Evolutionary conservation across 2,113 vertebrate species (phyloP).

Genomic region (Daphoenositta chrysoptera): DNA sequence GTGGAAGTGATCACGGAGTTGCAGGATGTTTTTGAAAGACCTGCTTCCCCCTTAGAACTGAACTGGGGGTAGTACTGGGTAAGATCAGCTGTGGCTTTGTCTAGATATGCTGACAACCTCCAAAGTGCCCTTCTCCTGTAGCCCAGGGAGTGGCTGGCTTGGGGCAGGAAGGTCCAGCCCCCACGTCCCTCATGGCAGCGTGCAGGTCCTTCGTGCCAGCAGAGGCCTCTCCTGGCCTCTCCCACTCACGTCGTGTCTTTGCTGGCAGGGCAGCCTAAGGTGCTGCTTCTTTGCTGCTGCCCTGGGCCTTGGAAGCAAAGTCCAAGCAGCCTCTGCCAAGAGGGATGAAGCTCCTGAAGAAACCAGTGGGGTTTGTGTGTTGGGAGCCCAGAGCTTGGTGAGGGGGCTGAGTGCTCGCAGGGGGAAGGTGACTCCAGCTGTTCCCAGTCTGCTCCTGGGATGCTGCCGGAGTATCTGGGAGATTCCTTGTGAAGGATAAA

Average conservation of each 20-base stretch:
- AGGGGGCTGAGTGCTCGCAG: no score
- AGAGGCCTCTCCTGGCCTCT: not conserved
- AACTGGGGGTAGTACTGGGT: not conserved
- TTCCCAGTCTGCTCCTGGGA: not conserved
- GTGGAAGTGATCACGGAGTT: not conserved
- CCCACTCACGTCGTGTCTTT: not conserved
- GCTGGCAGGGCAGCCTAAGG: not conserved
- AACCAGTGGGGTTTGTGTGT: not conserved
- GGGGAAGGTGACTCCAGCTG: not conserved
- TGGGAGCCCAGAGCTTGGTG: not conserved
- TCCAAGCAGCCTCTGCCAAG: not conserved
- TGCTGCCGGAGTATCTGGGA: not conserved
- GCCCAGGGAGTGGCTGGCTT: no score
- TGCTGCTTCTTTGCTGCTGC: not conserved
- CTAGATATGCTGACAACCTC: not conserved
- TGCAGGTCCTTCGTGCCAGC: accelerated
- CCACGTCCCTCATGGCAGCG: accelerated
- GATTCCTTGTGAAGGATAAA: not conserved
- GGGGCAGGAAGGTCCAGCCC: not conserved
- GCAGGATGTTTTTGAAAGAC: not conserved
- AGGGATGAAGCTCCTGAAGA: not conserved
- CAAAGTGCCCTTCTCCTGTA: not conserved
- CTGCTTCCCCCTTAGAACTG: not conserved
- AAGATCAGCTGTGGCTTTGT: not conserved
- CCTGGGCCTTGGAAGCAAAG: not conserved